Conservation (phyloP, 2,797 vertebrate genomes). For the Schizopygopsis malacanthus region DNA sequence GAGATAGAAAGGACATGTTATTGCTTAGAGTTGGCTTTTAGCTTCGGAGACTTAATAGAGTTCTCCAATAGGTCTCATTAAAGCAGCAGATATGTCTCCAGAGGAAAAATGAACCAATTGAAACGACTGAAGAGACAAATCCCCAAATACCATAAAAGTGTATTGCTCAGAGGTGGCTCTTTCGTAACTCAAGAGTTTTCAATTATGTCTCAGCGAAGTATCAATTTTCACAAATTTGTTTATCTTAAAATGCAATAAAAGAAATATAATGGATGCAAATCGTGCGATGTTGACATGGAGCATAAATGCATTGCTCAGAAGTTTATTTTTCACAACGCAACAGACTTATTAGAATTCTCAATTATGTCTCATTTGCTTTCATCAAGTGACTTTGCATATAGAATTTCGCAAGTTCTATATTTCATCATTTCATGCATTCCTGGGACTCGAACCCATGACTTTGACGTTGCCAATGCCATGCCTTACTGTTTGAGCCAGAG, state of each 20-base stretch:
- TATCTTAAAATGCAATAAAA: not conserved
- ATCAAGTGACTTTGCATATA: not conserved
- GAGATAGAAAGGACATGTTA: slow-evolving; percentile 8
- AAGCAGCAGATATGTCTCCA: not conserved
- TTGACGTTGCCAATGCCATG: too few species aligned
- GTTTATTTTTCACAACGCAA: not conserved
- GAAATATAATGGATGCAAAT: not conserved
- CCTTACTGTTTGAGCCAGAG: not conserved
- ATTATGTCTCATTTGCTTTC: not conserved
- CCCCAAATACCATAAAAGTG: not conserved
- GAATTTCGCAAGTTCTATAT: not conserved
- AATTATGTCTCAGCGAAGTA: not conserved
- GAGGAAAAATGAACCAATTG: not conserved
- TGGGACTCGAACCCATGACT: not conserved
- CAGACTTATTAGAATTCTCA: not conserved
- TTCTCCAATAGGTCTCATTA: not conserved
- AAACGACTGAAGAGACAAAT: not conserved
- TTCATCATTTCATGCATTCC: not conserved
- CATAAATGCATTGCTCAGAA: not conserved
- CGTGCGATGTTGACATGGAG: not conserved
- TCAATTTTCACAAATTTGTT: not conserved
- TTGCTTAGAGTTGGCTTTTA: not conserved
- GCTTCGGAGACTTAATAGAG: not conserved
- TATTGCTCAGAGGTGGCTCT: not conserved
- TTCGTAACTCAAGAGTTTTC: not conserved